Conservation (phyloP, 2,113 vertebrate genomes). For the Aramus guarauna region DNA sequence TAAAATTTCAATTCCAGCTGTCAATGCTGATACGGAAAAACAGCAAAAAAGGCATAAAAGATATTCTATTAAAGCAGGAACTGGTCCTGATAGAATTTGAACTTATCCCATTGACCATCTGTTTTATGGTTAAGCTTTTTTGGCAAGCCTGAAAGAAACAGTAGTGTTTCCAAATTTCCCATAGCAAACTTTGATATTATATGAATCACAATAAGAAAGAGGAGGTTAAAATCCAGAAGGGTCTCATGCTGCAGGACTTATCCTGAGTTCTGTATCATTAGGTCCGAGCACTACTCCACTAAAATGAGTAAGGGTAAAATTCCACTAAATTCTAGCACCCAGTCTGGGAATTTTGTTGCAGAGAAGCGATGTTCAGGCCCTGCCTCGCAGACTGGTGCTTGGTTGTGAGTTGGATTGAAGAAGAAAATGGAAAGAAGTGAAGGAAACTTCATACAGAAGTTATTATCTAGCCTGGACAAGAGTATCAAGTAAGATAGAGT, state of each 20-base stretch:
- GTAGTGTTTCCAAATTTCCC: background rate
- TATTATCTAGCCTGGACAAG: background rate
- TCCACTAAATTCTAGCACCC: background rate
- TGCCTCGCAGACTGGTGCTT: background rate
- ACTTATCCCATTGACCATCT: background rate
- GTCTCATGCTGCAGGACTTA: rapidly evolving
- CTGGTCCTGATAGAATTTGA: background rate
- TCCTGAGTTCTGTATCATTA: background rate
- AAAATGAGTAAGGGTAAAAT: background rate
- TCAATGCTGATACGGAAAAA: background rate
- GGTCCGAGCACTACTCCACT: background rate
- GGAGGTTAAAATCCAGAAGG: background rate
- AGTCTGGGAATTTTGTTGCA: background rate
- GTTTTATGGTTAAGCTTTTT: background rate
- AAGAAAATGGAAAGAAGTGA: background rate
- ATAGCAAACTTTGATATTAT: background rate
- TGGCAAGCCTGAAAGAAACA: background rate
- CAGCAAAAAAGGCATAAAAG: background rate
- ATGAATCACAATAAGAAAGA: background rate
- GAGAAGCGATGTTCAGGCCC: background rate
- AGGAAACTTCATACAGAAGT: background rate
- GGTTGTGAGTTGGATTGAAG: background rate
- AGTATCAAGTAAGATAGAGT: background rate
- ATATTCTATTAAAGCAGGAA: background rate
- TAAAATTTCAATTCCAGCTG: background rate